Evolutionary conservation across 2,797 vertebrate genomes (phyloP).

Genomic region (Liasis olivaceus): DNA sequence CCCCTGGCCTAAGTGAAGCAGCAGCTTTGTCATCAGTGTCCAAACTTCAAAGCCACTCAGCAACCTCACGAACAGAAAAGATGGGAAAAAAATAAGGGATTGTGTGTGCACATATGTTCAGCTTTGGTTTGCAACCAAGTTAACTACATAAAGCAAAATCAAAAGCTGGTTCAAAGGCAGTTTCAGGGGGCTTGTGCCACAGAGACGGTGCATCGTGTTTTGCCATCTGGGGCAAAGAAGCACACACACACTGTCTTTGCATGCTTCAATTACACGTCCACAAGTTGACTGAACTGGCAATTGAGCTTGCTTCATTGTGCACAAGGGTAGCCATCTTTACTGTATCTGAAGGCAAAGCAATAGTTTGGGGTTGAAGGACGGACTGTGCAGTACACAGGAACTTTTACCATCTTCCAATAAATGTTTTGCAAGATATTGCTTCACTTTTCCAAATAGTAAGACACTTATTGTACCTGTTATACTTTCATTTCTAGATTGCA

Average conservation of each 20-base stretch:
- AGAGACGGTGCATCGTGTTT: neutral
- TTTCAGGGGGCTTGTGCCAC: neutral
- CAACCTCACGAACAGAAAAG: neutral
- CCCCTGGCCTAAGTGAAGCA: neutral
- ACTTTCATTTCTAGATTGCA: too few species aligned
- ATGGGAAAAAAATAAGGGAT: neutral
- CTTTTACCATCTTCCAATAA: too few species aligned
- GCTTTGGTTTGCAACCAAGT: neutral
- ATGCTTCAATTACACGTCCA: neutral
- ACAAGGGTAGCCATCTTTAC: neutral
- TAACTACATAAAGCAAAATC: neutral
- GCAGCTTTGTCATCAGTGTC: neutral
- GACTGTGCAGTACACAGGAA: too few species aligned
- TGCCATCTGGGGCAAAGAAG: neutral
- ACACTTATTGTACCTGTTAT: too few species aligned
- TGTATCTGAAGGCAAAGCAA: neutral
- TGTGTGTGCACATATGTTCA: neutral
- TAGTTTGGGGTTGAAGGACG: too few species aligned
- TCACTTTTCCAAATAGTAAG: too few species aligned
- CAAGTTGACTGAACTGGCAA: neutral
- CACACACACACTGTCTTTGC: neutral
- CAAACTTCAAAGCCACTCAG: neutral
- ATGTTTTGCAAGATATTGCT: too few species aligned
- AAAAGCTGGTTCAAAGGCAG: neutral
- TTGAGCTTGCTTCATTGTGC: neutral